A percentile compares a stretch with the other conserved stretches of the same genome.
Evolutionary conservation across 2,113 vertebrate genomes (phyloP).

Genomic region (Nipponia nippon): DNA sequence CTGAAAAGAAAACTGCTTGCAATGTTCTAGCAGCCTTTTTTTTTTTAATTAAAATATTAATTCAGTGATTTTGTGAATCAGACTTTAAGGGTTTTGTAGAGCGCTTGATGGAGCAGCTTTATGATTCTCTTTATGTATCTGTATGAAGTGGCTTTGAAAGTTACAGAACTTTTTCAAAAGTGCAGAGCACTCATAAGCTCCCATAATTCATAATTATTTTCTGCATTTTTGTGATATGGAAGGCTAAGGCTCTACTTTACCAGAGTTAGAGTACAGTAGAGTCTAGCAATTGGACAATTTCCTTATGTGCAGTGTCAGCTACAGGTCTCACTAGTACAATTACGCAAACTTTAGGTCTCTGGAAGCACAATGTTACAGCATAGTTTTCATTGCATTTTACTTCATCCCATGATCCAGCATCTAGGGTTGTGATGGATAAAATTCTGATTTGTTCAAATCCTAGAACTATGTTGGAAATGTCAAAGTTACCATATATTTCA

Average conservation of each 20-base stretch:
- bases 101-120: accelerated
- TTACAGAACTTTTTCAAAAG: neutral
- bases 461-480: neutral
- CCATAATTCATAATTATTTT: neutral
- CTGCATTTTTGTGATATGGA: neutral
- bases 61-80: neutral
- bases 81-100: neutral
- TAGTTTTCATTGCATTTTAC: neutral
- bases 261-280: neutral
- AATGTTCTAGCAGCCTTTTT: neutral
- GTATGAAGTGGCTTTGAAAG: neutral
- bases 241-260: neutral
- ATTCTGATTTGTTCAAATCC: neutral
- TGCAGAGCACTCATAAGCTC: neutral
- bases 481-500: neutral
- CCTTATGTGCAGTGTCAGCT: neutral
- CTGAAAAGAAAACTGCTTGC: neutral
- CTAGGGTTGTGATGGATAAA: neutral
- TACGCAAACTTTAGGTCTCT: neutral
- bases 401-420: neutral
- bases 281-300: neutral
- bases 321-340: neutral
- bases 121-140: neutral
- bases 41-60: neutral
- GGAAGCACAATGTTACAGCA: neutral